These are phyloP conservation scores for Calephelis virginiensis DNA, from an alignment of 1,140 invertebrate genomes.

Conservation along the genomic window DNA sequence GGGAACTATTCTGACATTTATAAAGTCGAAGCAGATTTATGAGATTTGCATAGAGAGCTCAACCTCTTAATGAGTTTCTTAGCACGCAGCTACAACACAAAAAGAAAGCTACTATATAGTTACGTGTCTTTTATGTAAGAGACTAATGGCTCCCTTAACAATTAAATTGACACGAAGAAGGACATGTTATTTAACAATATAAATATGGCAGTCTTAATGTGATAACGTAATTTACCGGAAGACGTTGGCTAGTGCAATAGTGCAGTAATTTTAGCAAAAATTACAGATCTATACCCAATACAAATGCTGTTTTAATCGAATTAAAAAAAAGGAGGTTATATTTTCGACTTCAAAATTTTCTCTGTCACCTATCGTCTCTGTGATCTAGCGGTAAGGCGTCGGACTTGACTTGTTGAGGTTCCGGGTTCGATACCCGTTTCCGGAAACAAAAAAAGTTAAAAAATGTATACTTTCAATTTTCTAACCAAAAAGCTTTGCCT, in stretches of 20 bases:
- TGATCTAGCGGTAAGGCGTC: no score
- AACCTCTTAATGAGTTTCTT: not conserved
- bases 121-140: not conserved
- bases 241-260: not conserved
- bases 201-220: conserved; percentile 2
- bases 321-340: no score
- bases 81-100: conserved; percentile 5
- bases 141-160: conserved; percentile 6
- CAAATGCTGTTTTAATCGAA: not conserved
- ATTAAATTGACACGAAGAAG: conserved; percentile 11
- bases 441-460: no score
- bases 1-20: no score
- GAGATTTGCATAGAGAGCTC: not conserved
- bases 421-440: no score
- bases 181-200: conserved; percentile 8
- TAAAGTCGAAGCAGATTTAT: no score
- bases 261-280: not conserved
- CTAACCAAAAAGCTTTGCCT: no score
- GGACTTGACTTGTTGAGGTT: no score
- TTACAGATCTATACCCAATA: not conserved
- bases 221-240: not conserved
- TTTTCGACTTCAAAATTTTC: no score
- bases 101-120: conserved; percentile 10
- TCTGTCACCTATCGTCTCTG: no score
- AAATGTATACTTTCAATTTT: no score